phyloP scores from a whole-genome alignment of 2,888 invertebrate species.

The Agrypnus murinus region DNA sequence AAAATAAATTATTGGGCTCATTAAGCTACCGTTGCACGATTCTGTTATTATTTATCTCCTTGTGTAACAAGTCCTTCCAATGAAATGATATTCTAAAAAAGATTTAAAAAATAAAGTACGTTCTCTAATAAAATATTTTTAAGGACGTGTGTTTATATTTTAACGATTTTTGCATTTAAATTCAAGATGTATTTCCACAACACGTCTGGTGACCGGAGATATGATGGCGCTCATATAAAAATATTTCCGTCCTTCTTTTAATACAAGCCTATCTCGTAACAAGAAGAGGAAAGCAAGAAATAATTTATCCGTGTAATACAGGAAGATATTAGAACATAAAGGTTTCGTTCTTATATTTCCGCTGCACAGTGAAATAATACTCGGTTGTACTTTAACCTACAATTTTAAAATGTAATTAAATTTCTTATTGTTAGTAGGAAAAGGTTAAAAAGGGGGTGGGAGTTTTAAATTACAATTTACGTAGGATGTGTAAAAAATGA shows the following conservation, averaged over 20 bases:
- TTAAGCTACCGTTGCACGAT: conserved; percentile 12
- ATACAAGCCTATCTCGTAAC: neutral
- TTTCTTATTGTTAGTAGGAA: conserved; percentile 17
- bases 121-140: too few species aligned
- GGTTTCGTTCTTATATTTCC: conserved; percentile 26
- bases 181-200: conserved; percentile 11
- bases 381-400: conserved; percentile 13
- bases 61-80: too few species aligned
- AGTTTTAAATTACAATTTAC: too few species aligned
- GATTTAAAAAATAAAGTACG: too few species aligned
- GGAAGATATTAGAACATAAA: conserved; percentile 26
- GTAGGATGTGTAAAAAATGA: too few species aligned
- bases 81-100: too few species aligned
- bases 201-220: conserved; percentile 21
- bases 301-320: conserved; percentile 12
- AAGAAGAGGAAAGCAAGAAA: conserved; percentile 8
- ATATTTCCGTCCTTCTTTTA: conserved; percentile 6
- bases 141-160: conserved; percentile 15
- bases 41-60: neutral
- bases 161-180: conserved; percentile 20
- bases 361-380: conserved; percentile 20
- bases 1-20: neutral
- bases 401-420: conserved; percentile 28
- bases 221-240: conserved; percentile 26
- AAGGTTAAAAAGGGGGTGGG: too few species aligned